A percentile compares a stretch with the other conserved stretches of the same genome.
Conservation (phyloP, 2,888 invertebrate genomes). For the Anorthoa munda region DNA sequence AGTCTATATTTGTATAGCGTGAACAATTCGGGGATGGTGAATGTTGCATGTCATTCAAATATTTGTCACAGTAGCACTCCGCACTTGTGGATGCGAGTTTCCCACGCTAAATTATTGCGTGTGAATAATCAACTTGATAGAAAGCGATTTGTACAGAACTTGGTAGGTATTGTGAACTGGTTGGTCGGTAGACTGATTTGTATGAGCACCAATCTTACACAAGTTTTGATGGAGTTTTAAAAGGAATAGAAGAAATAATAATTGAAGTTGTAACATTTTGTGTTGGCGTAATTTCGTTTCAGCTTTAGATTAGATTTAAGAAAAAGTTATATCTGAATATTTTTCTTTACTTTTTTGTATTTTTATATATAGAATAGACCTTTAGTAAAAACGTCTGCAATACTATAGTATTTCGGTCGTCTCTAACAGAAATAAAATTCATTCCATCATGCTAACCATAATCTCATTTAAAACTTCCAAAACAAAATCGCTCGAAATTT, state of each 20-base stretch:
- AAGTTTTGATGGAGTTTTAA: background rate
- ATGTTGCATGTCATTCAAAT: conserved; percentile 61
- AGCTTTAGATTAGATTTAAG: background rate
- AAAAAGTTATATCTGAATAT: too few relatives aligned
- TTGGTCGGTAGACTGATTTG: conserved; percentile 11
- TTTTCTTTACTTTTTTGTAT: background rate
- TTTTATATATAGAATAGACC: background rate
- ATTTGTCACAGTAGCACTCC: conserved; percentile 63
- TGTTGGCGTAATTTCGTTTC: background rate
- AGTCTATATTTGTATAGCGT: conserved; percentile 40
- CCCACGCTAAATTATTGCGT: conserved; percentile 62
- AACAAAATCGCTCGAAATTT: conserved; percentile 59
- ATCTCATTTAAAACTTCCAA: conserved; percentile 51
- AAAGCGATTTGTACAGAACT: conserved; percentile 44
- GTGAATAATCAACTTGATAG: conserved; percentile 61
- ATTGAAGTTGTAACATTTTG: background rate
- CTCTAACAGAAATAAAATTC: conserved; percentile 11
- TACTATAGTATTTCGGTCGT: conserved; percentile 5
- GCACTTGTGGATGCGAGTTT: conserved; percentile 57
- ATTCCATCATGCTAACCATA: conserved; percentile 46
- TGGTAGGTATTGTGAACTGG: conserved; percentile 7
- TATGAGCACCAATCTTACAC: background rate
- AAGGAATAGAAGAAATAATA: background rate
- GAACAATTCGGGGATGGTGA: conserved; percentile 44
- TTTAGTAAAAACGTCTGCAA: background rate